Conservation (phyloP, 2,113 vertebrate genomes). For the Bos indicus region DNA sequence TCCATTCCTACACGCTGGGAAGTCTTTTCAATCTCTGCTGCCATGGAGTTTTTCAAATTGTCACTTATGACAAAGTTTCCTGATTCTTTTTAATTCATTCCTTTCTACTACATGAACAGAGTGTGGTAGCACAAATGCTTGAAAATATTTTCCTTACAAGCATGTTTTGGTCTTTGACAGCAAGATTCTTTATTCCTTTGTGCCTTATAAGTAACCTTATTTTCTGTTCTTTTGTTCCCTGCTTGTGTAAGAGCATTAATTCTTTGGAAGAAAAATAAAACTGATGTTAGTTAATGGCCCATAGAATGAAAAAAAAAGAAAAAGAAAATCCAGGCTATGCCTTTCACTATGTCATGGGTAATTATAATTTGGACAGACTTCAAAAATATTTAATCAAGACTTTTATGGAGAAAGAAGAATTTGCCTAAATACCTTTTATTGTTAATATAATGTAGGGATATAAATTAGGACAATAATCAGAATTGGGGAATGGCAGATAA, state of each 20-base stretch:
- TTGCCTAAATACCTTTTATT: neutral
- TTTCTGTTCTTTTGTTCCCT: slow-evolving; percentile 30
- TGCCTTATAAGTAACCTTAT: neutral
- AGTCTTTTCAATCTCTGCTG: neutral
- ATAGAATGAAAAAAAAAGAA: neutral
- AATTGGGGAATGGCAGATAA: neutral
- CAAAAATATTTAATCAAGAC: neutral
- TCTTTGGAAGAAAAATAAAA: neutral
- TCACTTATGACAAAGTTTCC: neutral
- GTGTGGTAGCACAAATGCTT: neutral
- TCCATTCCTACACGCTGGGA: neutral
- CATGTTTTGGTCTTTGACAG: neutral
- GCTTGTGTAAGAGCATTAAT: neutral
- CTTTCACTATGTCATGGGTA: neutral
- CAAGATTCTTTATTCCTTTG: neutral
- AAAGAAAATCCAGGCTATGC: neutral
- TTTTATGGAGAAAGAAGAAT: slow-evolving; percentile 43
- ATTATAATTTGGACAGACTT: neutral
- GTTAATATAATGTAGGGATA: neutral
- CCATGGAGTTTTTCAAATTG: neutral
- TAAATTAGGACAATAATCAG: neutral
- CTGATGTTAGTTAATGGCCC: neutral
- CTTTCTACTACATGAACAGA: neutral
- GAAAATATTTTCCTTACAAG: slow-evolving; percentile 27
- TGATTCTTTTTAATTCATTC: slow-evolving; percentile 7